Evolutionary conservation across 2,113 vertebrate species (phyloP), one percentile per base, ranked within the genome.

Genomic region (Tretioscincus oriximinensis): DNA sequence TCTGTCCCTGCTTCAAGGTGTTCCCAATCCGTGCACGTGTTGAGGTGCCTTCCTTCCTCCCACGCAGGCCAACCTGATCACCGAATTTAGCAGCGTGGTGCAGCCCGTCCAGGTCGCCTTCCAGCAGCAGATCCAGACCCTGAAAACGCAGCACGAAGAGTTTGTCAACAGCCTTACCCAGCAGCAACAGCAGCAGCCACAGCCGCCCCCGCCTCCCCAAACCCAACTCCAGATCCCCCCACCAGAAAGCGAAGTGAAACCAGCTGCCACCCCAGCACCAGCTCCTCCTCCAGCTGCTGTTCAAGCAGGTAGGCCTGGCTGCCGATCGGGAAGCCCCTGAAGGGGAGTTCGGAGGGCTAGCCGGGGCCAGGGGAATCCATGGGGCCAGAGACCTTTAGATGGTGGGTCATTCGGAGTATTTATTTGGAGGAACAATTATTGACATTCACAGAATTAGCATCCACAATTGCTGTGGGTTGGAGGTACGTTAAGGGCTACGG

Each of bases 51-150:
- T 12, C 8, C 12, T 6, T 28, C 28, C 21, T 1, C 49, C 6
- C 73, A 29, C 28, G 1, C 88, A 99, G 98, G 98, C 98, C 0
- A 98, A 97, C 4, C 82, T 99, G 82, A 97, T 99, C 87, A 97
- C 92, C 0, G 98, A 99, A 77, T 97, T 97, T 1, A 97, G 98
- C 0, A 93, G 94, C 0, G 98, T 95, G 14, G 98, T 99, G 1
- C 98, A 99, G 93, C 98, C 98, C 0, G 95, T 99, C 16, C 98
- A 99, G 80, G 86, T 98, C 51, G 97, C 98, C 65, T 98, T 99
- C 90, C 98, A 99, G 80, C 98, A 99, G 93, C 98, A 99, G 95
- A 97, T 99, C 74, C 98, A 99, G 93, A 93, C 91, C 24, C 85
- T 99, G 74, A 98, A 99, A 90, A 96, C 95, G 0, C 98, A 99